phyloP scores from a whole-genome alignment of 2,797 vertebrate species.

The Siniperca undulata region DNA sequence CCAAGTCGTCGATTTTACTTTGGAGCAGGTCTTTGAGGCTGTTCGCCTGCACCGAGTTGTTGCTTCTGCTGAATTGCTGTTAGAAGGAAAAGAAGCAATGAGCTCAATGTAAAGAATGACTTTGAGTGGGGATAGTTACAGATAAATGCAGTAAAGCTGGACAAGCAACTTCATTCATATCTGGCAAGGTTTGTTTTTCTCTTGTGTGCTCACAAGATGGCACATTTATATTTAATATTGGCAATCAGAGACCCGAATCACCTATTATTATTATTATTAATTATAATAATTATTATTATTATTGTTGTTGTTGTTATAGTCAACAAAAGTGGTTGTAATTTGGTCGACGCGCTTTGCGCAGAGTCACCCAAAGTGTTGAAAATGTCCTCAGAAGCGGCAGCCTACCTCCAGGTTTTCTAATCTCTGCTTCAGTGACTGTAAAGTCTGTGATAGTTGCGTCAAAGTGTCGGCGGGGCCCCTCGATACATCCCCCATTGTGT shows the following conservation, averaged over 20 bases:
- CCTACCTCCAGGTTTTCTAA: constrained; percentile 96
- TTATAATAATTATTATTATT: fast-evolving
- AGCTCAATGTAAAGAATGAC: neutral
- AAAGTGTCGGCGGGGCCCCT: constrained; percentile 93
- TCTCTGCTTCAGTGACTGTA: constrained; percentile 95
- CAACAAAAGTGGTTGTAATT: neutral
- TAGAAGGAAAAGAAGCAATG: constrained; percentile 20
- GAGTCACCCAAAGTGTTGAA: constrained; percentile 29
- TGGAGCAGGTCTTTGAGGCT: constrained; percentile 96
- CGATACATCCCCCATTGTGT: constrained; percentile 97
- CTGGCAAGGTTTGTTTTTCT: neutral
- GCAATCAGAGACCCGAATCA: neutral
- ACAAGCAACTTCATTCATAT: neutral
- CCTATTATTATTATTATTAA: neutral
- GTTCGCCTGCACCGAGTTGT: constrained; percentile 94
- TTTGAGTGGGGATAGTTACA: constrained; percentile 3
- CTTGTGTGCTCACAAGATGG: neutral
- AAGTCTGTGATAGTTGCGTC: constrained; percentile 95
- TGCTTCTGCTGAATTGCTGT: constrained; percentile 96
- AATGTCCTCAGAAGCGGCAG: constrained; percentile 21
- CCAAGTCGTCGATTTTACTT: constrained; percentile 96
- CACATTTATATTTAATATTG: neutral
- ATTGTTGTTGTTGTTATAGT: neutral
- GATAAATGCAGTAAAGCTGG: constrained; percentile 8
- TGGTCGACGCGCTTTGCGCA: constrained; percentile 23